Evolutionary conservation across 2,797 vertebrate genomes (phyloP).

Genomic region (Enteromius paludinosus): DNA sequence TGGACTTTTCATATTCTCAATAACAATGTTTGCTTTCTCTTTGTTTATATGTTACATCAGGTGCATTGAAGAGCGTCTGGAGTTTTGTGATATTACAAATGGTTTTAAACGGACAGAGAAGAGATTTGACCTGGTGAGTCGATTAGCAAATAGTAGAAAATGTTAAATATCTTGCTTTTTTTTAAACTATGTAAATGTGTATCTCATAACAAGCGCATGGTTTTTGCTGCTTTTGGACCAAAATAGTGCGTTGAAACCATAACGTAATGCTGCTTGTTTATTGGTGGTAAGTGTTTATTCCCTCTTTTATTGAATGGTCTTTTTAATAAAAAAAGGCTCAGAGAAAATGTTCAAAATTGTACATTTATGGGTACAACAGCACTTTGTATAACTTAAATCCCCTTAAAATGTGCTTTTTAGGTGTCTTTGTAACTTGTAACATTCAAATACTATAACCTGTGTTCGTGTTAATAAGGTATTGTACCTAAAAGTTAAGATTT

Average conservation of each 20-base stretch:
- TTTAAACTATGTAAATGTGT: background rate
- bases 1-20: conserved; percentile 45
- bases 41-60: conserved; percentile 26
- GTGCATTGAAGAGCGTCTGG: conserved; percentile 5
- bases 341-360: background rate
- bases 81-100: background rate
- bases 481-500: background rate
- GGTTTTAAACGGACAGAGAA: background rate
- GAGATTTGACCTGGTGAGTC: conserved; percentile 48
- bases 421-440: background rate
- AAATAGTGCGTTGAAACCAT: background rate
- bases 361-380: background rate
- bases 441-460: background rate
- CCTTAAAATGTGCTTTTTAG: background rate
- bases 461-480: background rate
- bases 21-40: conserved; percentile 2
- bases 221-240: background rate
- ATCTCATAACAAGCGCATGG: background rate
- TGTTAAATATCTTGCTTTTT: background rate
- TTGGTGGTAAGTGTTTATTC: background rate
- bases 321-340: no score
- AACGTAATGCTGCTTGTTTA: background rate
- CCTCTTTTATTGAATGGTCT: background rate
- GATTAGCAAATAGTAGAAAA: background rate
- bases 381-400: background rate